Conservation (phyloP, 2,797 vertebrate species). For the Falco naumanni region DNA sequence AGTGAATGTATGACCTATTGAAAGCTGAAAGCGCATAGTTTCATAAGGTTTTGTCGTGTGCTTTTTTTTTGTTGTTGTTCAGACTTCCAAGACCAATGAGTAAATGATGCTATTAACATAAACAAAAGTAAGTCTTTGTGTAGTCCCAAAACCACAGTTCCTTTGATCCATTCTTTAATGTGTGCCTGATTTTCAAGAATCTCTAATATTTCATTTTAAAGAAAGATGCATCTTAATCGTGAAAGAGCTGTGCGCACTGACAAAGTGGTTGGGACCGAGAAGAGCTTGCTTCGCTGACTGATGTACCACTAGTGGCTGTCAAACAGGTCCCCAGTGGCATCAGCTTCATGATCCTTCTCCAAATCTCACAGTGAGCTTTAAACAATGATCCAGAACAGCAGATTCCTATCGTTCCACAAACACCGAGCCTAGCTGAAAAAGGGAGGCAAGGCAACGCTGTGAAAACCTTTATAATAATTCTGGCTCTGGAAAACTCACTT, state of each 20-base stretch:
- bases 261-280: background rate
- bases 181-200: slow-evolving; percentile 51
- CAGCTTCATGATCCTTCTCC: background rate
- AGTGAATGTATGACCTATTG: slow-evolving; percentile 18
- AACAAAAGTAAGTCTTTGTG: slow-evolving; percentile 57
- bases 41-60: background rate
- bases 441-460: background rate
- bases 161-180: slow-evolving; percentile 62
- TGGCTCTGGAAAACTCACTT: background rate
- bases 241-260: slow-evolving; percentile 2
- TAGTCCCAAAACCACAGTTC: slow-evolving; percentile 50
- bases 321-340: slow-evolving; percentile 10
- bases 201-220: slow-evolving; percentile 67
- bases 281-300: background rate
- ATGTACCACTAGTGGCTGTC: background rate
- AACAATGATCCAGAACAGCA: slow-evolving; percentile 30
- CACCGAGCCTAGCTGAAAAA: background rate
- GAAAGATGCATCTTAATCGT: slow-evolving; percentile 49
- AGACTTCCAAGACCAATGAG: slow-evolving; percentile 63
- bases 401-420: background rate
- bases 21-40: slow-evolving; percentile 35
- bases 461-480: background rate
- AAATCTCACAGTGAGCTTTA: background rate
- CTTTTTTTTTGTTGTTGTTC: background rate
- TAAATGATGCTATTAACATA: slow-evolving; percentile 56